Evolutionary conservation across 2,113 vertebrate genomes (phyloP), one percentile per base, ranked within the genome.

Genomic region (Ptilorrhoa leucosticta): DNA sequence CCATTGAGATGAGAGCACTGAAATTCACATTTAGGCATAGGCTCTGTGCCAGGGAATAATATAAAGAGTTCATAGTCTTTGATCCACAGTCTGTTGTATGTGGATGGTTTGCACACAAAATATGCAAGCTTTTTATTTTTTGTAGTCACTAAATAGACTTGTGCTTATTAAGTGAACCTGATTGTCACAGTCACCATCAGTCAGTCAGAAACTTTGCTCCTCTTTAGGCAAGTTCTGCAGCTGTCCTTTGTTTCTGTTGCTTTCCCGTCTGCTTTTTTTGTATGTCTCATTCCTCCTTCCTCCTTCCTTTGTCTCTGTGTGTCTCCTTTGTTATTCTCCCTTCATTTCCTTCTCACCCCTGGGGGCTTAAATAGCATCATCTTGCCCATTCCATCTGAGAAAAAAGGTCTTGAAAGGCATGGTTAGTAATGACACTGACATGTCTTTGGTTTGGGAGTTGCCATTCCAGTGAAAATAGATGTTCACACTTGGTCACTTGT

Each of bases 311-410:
- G 47, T 89, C 63, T 93, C 48, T 42, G 9, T 87, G 40, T 83
- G 60, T 75, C 45, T 82, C 61, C 64, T 91, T 94, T 95, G 72
- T 92, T 95, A 83, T 42, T 84, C 77, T 84, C 31, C 45, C 45
- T 93, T 93, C 83, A 82, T 94, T 94, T 87, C 58, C 33, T 78
- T 75, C 64, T 96, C 83, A 89, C 64, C 72, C 88, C 80, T 64
- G 72, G 87, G 86, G 89, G 76, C 68, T 84, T 87, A 93, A 95
- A 84, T 64, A 91, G 56, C 83, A 94, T 91, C 68, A 64, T 69
- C 64, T 87, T 93, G 64, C 51, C 12, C 0, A 11, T 92, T 90
- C 72, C 22, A 30, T 68, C 64, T 90, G 76, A 33, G 75, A 86
- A 90, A 78, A 47, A 40, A 22, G 33, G 81, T 75, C 60, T 87